Evolutionary conservation across 2,113 vertebrate species (phyloP).

Genomic region (Prunella himalayana): DNA sequence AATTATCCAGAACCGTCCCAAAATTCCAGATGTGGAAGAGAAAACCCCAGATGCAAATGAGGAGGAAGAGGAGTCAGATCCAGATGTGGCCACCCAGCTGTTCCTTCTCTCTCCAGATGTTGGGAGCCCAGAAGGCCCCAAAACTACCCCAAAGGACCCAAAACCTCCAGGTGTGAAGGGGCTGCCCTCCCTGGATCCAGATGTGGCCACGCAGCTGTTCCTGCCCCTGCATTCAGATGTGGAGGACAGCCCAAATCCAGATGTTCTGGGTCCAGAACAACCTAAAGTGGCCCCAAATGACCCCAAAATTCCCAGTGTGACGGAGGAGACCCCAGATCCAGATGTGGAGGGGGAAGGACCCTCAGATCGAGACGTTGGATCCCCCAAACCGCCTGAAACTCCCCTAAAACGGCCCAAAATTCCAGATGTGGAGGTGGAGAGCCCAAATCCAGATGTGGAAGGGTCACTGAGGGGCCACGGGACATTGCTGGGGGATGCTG

Average conservation of each 20-base stretch:
- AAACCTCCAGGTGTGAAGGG: background rate
- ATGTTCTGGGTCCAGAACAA: background rate
- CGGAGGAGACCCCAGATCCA: background rate
- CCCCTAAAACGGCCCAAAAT: fast-evolving
- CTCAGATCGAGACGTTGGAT: background rate
- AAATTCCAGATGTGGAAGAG: background rate
- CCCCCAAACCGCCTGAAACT: background rate
- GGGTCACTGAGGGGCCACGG: background rate
- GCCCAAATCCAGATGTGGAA: background rate
- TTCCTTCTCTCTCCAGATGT: background rate
- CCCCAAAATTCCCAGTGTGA: background rate
- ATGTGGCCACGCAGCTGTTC: background rate
- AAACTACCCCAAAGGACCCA: background rate
- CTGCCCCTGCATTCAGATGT: background rate
- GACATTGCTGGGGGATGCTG: background rate
- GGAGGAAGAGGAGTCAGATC: background rate
- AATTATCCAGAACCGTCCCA: fast-evolving
- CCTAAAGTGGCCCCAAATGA: background rate
- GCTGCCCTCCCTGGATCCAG: background rate
- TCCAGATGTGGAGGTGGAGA: background rate
- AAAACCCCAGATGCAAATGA: background rate
- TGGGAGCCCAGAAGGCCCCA: background rate
- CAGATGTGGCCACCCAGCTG: background rate
- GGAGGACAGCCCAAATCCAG: too few species aligned
- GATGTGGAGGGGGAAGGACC: background rate